Base-by-base conservation (phyloP, 2,888 invertebrate genomes). In the Glaucopsyche alexis region DNA sequence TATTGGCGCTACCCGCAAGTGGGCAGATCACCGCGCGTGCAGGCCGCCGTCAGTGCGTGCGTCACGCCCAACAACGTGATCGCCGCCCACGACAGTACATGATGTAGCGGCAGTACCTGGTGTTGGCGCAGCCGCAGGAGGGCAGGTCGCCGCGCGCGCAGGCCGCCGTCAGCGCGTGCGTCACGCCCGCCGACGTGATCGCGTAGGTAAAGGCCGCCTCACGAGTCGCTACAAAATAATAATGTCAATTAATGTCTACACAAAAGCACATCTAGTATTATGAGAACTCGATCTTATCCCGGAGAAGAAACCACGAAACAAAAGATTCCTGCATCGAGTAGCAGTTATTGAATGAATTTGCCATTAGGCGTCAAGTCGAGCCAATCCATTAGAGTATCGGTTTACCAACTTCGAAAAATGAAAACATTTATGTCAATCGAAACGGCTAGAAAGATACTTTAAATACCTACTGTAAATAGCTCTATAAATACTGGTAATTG, bases 171-270 rank as follows among this genome's bases (percentile, higher is more conserved):
- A 99, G 95, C 71, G 98, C 96, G 85, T 98, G 98, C 73, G 98
- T 96, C 71, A 98, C 97, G 16, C 98, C 99, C 0, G 99, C 98
- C 72, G 98, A 97, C 76, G 97, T 96, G 83, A 99, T 96, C 72
- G 99, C 98, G 89, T 99, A 98, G 1, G 97, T 97, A 90, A 96
- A 98, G 65, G 98, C 98, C 5, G 98, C 98, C 87, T 99, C 99
- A 79, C 96, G 94, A 78, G 97, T 98, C 77, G 96, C 98, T 98
- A 91, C 5, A 76, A 29, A 29, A 77, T 19, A 73, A 69, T 49
- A 14, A 38, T 60, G 8, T 42, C 42, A 42, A 42, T 42, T 42
- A 42, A 42, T 42, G 1, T 5, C 42, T 6, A 42, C 8, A 42
- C 7, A 29, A 29, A 29, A 29, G 29, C 29, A 29, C 3, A 29